Percentiles rank a stretch among this genome's conserved stretches.
Evolutionary conservation across 2,888 invertebrate species (phyloP).

Genomic region (Abrostola triplasia): DNA sequence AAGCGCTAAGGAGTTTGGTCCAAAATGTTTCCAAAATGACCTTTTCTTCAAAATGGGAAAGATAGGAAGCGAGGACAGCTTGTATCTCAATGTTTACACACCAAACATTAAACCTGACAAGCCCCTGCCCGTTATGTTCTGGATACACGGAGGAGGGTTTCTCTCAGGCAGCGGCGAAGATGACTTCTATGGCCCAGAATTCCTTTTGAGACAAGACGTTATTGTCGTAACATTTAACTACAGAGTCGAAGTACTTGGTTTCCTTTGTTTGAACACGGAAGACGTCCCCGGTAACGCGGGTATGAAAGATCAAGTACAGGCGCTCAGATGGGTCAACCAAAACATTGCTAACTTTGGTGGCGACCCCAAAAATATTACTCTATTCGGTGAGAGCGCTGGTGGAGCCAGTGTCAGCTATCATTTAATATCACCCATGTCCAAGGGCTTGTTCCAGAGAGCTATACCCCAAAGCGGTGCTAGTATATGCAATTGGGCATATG

Average conservation of each 20-base stretch:
- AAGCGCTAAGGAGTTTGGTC: conserved; percentile 62
- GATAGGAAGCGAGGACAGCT: conserved; percentile 57
- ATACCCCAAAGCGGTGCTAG: conserved; percentile 91
- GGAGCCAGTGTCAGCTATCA: conserved; percentile 63
- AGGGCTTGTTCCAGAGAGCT: conserved; percentile 72
- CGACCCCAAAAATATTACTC: conserved; percentile 62
- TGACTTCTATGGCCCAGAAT: conserved; percentile 60
- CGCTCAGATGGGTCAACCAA: conserved; percentile 62
- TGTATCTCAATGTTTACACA: conserved; percentile 66
- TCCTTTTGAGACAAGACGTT: conserved; percentile 58
- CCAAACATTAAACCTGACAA: conserved; percentile 52
- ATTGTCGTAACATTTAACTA: conserved; percentile 61
- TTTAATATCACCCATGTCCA: conserved; percentile 71
- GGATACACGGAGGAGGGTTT: conserved; percentile 61
- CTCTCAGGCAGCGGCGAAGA: conserved; percentile 59
- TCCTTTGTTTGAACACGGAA: conserved; percentile 60
- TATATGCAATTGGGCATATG: conserved; percentile 87
- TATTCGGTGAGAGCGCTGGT: conserved; percentile 72
- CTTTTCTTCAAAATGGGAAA: conserved; percentile 12
- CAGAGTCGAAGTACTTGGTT: conserved; percentile 63
- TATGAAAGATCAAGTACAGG: conserved; percentile 66
- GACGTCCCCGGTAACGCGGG: conserved; percentile 67
- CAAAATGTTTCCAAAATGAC: conserved; percentile 40
- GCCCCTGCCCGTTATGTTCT: conserved; percentile 60
- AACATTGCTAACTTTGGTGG: conserved; percentile 65